Conservation (phyloP, 23 tunicate species). For the Botrylloides violaceus region DNA sequence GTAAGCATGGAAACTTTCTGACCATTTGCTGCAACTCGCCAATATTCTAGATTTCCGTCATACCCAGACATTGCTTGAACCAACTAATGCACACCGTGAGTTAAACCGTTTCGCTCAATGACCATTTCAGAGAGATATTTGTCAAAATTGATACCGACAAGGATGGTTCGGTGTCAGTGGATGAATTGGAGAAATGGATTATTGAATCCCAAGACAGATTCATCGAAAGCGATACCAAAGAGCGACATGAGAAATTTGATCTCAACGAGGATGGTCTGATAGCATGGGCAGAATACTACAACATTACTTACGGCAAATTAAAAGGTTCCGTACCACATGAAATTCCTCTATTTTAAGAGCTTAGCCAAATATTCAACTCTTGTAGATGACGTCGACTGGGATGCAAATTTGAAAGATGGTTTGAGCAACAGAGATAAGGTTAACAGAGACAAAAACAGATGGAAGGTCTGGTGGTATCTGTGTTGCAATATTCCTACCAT, state of each 20-base stretch:
- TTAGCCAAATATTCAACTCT: no score
- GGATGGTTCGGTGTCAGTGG: slow-evolving; percentile 49
- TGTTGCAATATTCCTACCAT: background rate
- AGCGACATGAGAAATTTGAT: slow-evolving; percentile 47
- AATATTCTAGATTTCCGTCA: no score
- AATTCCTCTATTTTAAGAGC: no score
- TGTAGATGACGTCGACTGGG: slow-evolving; percentile 19
- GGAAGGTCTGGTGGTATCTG: slow-evolving; percentile 21
- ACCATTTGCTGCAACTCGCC: no score
- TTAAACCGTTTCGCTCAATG: no score
- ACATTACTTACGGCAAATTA: slow-evolving; percentile 52
- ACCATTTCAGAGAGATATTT: slow-evolving; percentile 29
- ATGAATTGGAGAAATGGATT: slow-evolving; percentile 84
- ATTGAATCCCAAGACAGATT: slow-evolving; percentile 43
- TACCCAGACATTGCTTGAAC: no score
- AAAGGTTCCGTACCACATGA: slow-evolving; percentile 2
- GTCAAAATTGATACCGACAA: slow-evolving; percentile 70
- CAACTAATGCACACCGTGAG: no score
- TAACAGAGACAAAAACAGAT: slow-evolving; percentile 60
- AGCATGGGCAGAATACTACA: slow-evolving; percentile 74
- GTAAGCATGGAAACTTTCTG: no score
- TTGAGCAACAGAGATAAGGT: slow-evolving; percentile 62
- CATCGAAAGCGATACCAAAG: slow-evolving; percentile 58
- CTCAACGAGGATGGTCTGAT: slow-evolving; percentile 35
- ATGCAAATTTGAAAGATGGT: slow-evolving; percentile 17